Percentiles rank a stretch among this genome's conserved stretches.
These are phyloP conservation scores for Dicentrarchus labrax DNA, from an alignment of 2,113 vertebrate genomes.

Conservation along the genomic window DNA sequence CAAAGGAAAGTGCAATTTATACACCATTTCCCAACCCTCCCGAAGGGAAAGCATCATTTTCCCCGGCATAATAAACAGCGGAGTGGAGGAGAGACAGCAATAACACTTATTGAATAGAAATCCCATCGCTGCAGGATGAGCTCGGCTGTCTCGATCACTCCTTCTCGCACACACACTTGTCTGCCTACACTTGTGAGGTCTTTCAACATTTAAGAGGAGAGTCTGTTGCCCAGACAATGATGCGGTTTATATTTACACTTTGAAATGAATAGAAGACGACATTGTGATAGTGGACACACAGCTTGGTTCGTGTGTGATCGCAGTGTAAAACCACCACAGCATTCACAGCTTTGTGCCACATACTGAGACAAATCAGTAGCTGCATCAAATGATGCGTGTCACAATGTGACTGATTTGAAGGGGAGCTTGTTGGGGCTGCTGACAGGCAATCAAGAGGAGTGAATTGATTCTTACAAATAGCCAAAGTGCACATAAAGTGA, in stretches of 20 bases:
- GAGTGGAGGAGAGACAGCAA: slow-evolving; percentile 55
- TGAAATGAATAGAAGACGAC: not conserved
- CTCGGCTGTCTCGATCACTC: slow-evolving; percentile 21
- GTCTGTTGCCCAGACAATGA: not conserved
- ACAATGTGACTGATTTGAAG: not conserved
- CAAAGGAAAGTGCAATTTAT: slow-evolving; percentile 70
- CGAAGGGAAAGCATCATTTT: slow-evolving; percentile 66
- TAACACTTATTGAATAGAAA: slow-evolving; percentile 70
- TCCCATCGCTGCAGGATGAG: slow-evolving; percentile 49
- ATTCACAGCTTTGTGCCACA: not conserved
- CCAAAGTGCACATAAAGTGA: slow-evolving; percentile 1
- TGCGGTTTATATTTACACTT: slow-evolving; percentile 15
- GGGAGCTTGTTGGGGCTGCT: slow-evolving; percentile 3
- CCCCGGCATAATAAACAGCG: slow-evolving; percentile 65
- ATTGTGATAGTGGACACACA: not conserved
- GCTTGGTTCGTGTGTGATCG: slow-evolving; percentile 12
- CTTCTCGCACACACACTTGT: not conserved
- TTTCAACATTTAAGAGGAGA: slow-evolving; percentile 8
- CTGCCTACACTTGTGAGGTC: slow-evolving; percentile 17
- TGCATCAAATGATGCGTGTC: slow-evolving; percentile 1
- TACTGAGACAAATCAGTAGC: slow-evolving; percentile 12
- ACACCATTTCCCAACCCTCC: slow-evolving; percentile 62
- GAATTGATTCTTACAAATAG: slow-evolving; percentile 28
- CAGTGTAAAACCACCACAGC: not conserved
- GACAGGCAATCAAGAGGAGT: slow-evolving; percentile 16